These are phyloP conservation scores for Nemurella pictetii DNA, from an alignment of 2,888 invertebrate species.

Conservation along the genomic window DNA sequence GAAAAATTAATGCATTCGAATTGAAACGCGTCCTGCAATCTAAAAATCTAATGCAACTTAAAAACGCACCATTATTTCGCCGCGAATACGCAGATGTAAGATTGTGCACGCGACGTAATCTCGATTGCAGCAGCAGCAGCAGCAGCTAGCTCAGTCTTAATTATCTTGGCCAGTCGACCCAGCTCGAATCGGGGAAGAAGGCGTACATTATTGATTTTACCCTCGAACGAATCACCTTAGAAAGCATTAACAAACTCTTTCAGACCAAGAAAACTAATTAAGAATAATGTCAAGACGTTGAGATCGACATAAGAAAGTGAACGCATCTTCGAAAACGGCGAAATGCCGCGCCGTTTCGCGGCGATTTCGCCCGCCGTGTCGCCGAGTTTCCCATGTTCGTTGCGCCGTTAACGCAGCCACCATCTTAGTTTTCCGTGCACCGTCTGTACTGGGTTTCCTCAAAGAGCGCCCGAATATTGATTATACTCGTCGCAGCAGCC, in stretches of 20 bases:
- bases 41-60: background rate
- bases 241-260: background rate
- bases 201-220: background rate
- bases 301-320: background rate
- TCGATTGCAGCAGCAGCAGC: background rate
- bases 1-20: background rate
- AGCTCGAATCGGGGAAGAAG: background rate
- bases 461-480: background rate
- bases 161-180: background rate
- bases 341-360: background rate
- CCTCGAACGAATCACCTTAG: background rate
- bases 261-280: background rate
- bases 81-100: background rate
- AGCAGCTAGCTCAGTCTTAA: background rate
- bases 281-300: background rate
- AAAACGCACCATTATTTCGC: background rate
- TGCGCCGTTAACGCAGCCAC: background rate
- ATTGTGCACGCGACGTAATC: background rate
- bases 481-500: background rate
- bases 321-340: background rate
- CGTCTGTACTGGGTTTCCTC: background rate
- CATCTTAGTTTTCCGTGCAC: background rate
- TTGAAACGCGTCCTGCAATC: background rate
- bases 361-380: background rate
- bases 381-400: background rate